Base-by-base conservation (phyloP, 2,797 vertebrate genomes). In the Danio choprae region DNA sequence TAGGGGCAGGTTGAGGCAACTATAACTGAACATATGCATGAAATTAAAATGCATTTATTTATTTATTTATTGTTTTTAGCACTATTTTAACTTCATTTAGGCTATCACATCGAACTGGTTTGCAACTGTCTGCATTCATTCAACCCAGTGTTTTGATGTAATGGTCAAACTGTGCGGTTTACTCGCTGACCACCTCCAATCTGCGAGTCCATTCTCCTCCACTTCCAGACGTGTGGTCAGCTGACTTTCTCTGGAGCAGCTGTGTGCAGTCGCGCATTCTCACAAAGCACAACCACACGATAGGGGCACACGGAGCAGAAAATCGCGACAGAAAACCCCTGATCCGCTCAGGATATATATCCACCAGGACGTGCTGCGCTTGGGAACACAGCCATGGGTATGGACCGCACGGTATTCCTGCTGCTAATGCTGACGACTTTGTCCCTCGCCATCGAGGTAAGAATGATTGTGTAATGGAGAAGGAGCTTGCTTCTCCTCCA, bases 371-470 rank as follows among this genome's bases (percentile, higher is more conserved):
- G 80, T 76, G 83, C 78, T 84, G 85, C 82, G 16, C 87, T 74
- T 77, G 20, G 86, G 88, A 86, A 86, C 84, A 85, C 87, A 87
- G 77, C 41, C 58, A 94, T 94, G 94, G 90, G 87, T 51, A 72
- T 72, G 77, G 90, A 88, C 83, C 82, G 81, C 78, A 84, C 89
- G 89, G 91, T 88, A 74, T 90, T 91, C 84, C 64, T 93, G 87
- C 87, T 95, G 81, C 86, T 93, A 79, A 84, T 93, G 85, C 80
- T 83, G 84, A 91, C 92, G 91, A 91, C 92, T 90, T 92, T 92
- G 90, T 90, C 94, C 88, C 89, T 91, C 81, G 90, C 93, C 83
- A 88, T 90, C 72, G 93, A 94, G 93, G 94, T 95, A 90, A 93
- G 92, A 80, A 70, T 41, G 64, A 15, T 36, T 38, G 44, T 76